Percentiles rank a stretch among this genome's conserved stretches.
phyloP scores from a whole-genome alignment of 30 jellyfish, hydroid and myxozoan species.

The Pelagia noctiluca region DNA sequence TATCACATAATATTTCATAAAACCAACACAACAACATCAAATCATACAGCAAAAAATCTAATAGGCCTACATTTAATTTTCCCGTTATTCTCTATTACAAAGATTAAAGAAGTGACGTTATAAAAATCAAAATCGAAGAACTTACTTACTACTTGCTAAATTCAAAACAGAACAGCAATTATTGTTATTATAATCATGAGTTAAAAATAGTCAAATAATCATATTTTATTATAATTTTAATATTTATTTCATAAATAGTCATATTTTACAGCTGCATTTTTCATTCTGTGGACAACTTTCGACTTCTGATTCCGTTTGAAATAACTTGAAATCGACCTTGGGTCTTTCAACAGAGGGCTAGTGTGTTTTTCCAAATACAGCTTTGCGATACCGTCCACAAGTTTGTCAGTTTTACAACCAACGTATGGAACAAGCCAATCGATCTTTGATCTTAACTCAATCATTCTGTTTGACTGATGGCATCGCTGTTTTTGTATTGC shows the following conservation, averaged over 20 bases:
- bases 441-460: not conserved
- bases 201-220: not conserved
- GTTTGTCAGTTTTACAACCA: not conserved
- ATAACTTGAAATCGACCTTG: not conserved
- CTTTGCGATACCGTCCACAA: not conserved
- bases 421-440: constrained; percentile 3
- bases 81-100: not conserved
- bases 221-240: too few relatives aligned
- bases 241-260: not conserved
- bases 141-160: not conserved
- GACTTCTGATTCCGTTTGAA: not conserved
- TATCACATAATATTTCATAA: not conserved
- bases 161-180: not conserved
- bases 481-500: constrained; percentile 5
- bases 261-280: not conserved
- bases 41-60: not conserved
- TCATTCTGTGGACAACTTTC: constrained; percentile 2
- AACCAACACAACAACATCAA: not conserved
- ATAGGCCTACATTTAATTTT: not conserved
- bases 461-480: not conserved
- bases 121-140: not conserved
- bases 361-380: not conserved
- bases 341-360: not conserved
- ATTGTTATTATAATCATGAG: not conserved
- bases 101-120: not conserved